Conservation (phyloP, 1,140 invertebrate species). For the Arion vulgaris region DNA sequence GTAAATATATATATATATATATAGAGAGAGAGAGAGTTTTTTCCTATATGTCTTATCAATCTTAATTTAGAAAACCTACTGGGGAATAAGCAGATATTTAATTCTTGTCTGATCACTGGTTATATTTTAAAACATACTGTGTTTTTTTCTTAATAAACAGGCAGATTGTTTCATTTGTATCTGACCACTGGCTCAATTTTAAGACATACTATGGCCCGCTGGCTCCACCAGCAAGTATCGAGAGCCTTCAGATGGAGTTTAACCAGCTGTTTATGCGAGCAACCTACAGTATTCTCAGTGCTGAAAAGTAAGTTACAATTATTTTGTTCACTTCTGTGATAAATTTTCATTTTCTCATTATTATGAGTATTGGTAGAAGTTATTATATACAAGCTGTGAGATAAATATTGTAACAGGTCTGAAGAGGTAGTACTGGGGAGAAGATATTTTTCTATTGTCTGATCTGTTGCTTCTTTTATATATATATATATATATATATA, state of each 20-base stretch:
- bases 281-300: constrained; percentile 81
- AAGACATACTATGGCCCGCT: constrained; percentile 51
- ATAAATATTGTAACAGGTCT: no score
- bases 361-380: not conserved
- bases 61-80: no score
- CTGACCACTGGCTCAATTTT: constrained; percentile 81
- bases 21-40: no score
- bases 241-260: constrained; percentile 82
- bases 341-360: not conserved
- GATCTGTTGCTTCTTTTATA: no score
- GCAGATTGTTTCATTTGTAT: constrained; percentile 83
- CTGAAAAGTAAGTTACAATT: constrained; percentile 72
- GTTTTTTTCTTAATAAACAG: constrained; percentile 43
- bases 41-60: no score
- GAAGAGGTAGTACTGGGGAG: no score
- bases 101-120: no score
- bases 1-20: no score
- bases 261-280: constrained; percentile 82
- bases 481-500: no score
- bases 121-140: not conserved
- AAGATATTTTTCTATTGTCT: no score
- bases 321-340: not conserved
- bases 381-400: no score
- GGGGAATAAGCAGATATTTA: no score
- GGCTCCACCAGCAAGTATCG: constrained; percentile 74